phyloP scores from a whole-genome alignment of 2,888 invertebrate species.

The Chrysodeixis includens region DNA sequence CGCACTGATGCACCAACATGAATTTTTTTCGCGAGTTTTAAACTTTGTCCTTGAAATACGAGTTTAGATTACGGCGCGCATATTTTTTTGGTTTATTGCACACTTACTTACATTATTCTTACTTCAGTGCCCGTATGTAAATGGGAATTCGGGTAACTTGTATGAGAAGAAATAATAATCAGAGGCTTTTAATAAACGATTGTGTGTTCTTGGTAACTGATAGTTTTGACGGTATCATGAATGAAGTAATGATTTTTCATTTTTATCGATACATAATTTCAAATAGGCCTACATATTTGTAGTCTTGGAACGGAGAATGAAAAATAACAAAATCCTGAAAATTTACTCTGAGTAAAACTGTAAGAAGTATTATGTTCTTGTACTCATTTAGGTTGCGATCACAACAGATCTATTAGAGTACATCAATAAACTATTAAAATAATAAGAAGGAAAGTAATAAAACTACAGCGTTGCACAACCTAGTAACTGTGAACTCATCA shows the following conservation, averaged over 20 bases:
- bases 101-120: conserved; percentile 54
- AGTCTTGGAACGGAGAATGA: too few species aligned
- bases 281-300: too few species aligned
- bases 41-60: conserved; percentile 87
- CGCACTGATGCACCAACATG: conserved; percentile 84
- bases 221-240: not conserved
- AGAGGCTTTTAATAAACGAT: conserved; percentile 14
- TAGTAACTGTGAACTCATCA: conserved; percentile 38
- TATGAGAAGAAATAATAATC: conserved; percentile 39
- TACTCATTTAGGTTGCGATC: not conserved
- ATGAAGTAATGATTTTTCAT: too few species aligned
- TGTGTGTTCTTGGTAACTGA: conserved; percentile 9
- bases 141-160: conserved; percentile 47
- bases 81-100: conserved; percentile 61
- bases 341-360: too few species aligned
- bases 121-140: conserved; percentile 46
- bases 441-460: not conserved
- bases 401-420: not conserved
- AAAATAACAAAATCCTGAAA: too few species aligned
- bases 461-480: conserved; percentile 13
- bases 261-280: too few species aligned
- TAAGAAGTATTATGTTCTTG: too few species aligned
- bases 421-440: not conserved
- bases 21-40: conserved; percentile 82
- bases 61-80: conserved; percentile 85